Conservation (phyloP, 2,113 vertebrate genomes). For the Lampris incognitus region DNA sequence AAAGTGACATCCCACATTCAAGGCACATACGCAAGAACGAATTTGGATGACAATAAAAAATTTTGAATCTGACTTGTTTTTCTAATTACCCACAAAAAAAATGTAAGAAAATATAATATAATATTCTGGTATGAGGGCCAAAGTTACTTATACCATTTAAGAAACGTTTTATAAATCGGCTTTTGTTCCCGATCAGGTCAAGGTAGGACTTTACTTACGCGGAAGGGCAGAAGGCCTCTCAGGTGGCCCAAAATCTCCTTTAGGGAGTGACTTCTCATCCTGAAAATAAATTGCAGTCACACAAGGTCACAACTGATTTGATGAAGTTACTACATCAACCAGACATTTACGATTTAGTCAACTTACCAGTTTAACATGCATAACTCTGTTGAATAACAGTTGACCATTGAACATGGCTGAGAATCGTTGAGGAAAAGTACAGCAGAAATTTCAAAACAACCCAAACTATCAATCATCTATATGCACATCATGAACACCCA, state of each 20-base stretch:
- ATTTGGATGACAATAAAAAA: no score
- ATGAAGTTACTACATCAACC: neutral
- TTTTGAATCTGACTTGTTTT: no score
- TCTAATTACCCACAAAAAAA: no score
- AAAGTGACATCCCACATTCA: no score
- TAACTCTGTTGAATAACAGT: slow-evolving; percentile 94
- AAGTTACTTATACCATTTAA: no score
- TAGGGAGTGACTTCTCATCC: slow-evolving; percentile 96
- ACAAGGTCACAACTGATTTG: neutral
- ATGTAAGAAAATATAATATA: no score
- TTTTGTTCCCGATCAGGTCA: neutral
- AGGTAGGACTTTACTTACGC: slow-evolving; percentile 82
- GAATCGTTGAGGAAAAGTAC: slow-evolving; percentile 78
- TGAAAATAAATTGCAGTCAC: slow-evolving; percentile 54
- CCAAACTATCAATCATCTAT: neutral
- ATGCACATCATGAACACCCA: neutral
- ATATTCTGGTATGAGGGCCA: no score
- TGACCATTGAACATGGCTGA: slow-evolving; percentile 98
- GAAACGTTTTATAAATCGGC: no score
- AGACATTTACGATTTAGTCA: neutral
- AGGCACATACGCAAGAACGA: no score
- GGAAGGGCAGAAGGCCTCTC: slow-evolving; percentile 92
- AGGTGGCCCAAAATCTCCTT: slow-evolving; percentile 92
- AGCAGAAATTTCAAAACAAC: neutral
- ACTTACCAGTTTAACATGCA: slow-evolving; percentile 98